phyloP scores from a whole-genome alignment of 2,113 vertebrate genomes.

The Crotalus viridis region DNA sequence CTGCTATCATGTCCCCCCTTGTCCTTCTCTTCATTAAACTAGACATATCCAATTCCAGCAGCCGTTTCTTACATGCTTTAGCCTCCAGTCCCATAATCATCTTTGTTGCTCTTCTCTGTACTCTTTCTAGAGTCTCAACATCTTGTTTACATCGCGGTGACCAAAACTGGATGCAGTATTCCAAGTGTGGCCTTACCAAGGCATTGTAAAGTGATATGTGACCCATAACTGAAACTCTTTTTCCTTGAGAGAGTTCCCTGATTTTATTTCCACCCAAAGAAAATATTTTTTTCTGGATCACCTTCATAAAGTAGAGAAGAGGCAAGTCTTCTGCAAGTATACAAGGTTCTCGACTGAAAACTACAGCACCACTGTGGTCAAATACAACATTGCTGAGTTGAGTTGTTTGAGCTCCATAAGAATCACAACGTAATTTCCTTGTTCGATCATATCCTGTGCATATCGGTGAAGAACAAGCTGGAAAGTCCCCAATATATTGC shows the following conservation, averaged over 20 bases:
- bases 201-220: not conserved
- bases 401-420: not conserved
- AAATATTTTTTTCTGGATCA: not conserved
- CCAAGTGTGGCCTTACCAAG: too few relatives aligned
- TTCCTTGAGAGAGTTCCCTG: not conserved
- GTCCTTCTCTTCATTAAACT: too few relatives aligned
- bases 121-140: too few relatives aligned
- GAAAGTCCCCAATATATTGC: not conserved
- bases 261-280: not conserved
- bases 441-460: not conserved
- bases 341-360: not conserved
- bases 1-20: too few relatives aligned
- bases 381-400: not conserved
- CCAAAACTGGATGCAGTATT: too few relatives aligned
- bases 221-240: not conserved
- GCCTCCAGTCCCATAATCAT: too few relatives aligned
- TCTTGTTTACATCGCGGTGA: too few relatives aligned
- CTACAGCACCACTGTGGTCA: not conserved
- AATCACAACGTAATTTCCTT: not conserved
- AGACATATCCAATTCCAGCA: too few relatives aligned
- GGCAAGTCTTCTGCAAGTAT: not conserved
- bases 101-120: too few relatives aligned
- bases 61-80: too few relatives aligned
- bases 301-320: not conserved
- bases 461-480: too few relatives aligned